Evolutionary conservation across 2,797 vertebrate genomes (phyloP).

Genomic region (Chiroxiphia lanceolata): DNA sequence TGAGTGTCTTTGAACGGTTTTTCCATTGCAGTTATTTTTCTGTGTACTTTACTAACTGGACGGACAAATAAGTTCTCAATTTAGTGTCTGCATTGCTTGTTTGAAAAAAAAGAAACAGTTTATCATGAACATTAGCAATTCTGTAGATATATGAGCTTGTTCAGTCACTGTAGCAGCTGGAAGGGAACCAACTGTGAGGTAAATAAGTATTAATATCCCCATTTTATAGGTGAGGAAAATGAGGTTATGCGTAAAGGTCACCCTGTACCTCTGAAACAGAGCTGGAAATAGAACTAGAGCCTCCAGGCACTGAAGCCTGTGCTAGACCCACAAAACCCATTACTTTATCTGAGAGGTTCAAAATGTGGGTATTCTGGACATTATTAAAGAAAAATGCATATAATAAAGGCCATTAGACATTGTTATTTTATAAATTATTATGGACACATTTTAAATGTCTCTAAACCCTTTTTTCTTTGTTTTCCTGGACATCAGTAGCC

Average conservation of each 20-base stretch:
- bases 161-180: conserved; percentile 52
- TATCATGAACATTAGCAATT: conserved; percentile 19
- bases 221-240: conserved; percentile 52
- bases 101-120: neutral
- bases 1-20: neutral
- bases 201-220: conserved; percentile 53
- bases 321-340: neutral
- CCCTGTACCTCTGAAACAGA: conserved; percentile 45
- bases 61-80: neutral
- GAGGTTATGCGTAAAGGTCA: conserved; percentile 47
- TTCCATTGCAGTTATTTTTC: neutral
- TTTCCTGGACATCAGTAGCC: neutral
- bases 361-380: neutral
- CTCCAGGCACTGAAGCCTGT: conserved; percentile 44
- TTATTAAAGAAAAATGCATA: neutral
- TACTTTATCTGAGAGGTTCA: neutral
- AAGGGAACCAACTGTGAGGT: conserved; percentile 63
- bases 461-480: neutral
- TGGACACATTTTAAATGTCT: neutral
- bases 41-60: neutral
- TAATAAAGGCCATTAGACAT: neutral
- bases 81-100: neutral
- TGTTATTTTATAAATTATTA: neutral
- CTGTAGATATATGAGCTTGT: conserved; percentile 24
- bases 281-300: conserved; percentile 57